Conservation (phyloP, 2,888 invertebrate species). For the Synanthedon tipuliformis region DNA sequence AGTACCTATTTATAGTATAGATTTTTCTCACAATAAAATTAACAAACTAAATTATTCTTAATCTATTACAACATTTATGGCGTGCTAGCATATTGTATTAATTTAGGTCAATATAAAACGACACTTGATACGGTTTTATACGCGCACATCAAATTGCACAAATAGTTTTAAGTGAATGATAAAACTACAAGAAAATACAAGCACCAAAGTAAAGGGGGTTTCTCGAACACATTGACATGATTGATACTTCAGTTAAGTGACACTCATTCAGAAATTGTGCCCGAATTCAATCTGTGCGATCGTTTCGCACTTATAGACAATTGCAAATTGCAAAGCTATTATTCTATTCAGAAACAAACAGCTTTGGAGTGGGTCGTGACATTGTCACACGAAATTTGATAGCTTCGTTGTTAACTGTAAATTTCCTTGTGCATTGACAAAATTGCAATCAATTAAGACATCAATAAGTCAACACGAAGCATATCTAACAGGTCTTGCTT, state of each 20-base stretch:
- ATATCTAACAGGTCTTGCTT: too few species aligned
- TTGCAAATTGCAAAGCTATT: conserved; percentile 36
- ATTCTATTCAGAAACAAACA: conserved; percentile 32
- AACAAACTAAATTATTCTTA: neutral
- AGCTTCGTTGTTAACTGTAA: conserved; percentile 8
- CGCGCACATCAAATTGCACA: neutral
- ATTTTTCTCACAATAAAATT: neutral
- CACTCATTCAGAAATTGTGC: conserved; percentile 2
- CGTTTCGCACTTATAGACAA: conserved; percentile 4
- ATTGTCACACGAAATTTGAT: conserved; percentile 15
- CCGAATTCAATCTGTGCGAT: neutral
- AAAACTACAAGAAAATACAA: too few species aligned
- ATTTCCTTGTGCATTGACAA: conserved; percentile 12
- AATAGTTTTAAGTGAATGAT: too few species aligned
- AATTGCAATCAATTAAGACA: conserved; percentile 1
- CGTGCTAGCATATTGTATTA: conserved; percentile 6
- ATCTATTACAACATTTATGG: neutral
- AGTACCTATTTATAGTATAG: too few species aligned
- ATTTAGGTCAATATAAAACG: conserved; percentile 26
- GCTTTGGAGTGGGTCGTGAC: conserved; percentile 6
- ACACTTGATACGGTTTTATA: conserved; percentile 13
- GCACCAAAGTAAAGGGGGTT: too few species aligned
- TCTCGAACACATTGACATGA: neutral
- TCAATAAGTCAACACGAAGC: too few species aligned
- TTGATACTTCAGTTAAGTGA: conserved; percentile 10